Evolutionary conservation across 1,140 invertebrate species (phyloP).

Genomic region (Druon quercuslanigerum): DNA sequence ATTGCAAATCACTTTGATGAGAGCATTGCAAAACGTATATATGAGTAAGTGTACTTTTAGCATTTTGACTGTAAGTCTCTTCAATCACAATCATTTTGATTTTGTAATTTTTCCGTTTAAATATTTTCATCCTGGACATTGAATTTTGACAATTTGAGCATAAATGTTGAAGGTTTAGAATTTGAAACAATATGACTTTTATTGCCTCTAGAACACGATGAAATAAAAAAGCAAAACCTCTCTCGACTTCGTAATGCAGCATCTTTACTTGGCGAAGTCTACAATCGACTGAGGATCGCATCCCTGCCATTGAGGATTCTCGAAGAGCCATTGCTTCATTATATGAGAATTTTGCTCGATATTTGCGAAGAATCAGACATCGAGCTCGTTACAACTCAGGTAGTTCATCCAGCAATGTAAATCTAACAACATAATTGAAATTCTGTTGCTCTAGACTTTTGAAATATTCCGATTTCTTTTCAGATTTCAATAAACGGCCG

Average conservation of each 20-base stretch:
- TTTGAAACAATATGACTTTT: background rate
- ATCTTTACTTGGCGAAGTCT: slow-evolving; percentile 44
- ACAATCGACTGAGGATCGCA: slow-evolving; percentile 34
- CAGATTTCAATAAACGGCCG: slow-evolving; percentile 45
- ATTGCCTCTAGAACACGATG: slow-evolving; percentile 43
- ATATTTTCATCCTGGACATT: too few relatives aligned
- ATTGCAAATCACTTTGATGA: slow-evolving; percentile 28
- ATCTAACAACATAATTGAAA: slow-evolving; percentile 3
- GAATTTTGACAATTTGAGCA: too few relatives aligned
- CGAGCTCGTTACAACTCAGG: slow-evolving; percentile 40
- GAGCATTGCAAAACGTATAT: slow-evolving; percentile 45
- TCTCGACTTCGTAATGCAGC: slow-evolving; percentile 43
- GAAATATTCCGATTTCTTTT: slow-evolving; percentile 28
- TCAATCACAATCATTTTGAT: background rate
- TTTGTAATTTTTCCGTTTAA: background rate
- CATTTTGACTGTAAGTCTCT: too few relatives aligned
- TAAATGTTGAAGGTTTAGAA: too few relatives aligned
- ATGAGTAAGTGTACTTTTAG: slow-evolving; percentile 37
- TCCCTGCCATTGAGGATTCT: slow-evolving; percentile 36
- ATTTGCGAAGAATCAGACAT: slow-evolving; percentile 47
- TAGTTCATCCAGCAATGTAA: slow-evolving; percentile 11
- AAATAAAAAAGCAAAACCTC: slow-evolving; percentile 37
- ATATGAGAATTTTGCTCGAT: slow-evolving; percentile 46
- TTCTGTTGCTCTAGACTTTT: background rate
- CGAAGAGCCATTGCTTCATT: slow-evolving; percentile 39